phyloP scores from a whole-genome alignment of 2,797 vertebrate species.

The Protonibea diacanthus region DNA sequence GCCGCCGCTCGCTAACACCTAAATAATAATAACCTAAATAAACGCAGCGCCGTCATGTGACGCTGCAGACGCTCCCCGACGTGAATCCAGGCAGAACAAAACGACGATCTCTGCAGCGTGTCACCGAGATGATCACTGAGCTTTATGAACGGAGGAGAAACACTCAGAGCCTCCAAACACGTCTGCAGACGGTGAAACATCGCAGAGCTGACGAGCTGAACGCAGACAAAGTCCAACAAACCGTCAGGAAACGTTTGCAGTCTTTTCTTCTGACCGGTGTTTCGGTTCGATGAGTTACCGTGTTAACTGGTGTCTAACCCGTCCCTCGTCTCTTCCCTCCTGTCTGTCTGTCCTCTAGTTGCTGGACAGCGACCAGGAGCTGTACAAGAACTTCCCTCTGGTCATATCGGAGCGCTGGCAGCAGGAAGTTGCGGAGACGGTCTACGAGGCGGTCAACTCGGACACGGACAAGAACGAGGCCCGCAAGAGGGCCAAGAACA shows the following conservation, averaged over 20 bases:
- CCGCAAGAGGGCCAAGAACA: conserved; percentile 97
- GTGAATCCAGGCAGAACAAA: background rate
- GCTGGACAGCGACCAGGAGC: conserved; percentile 97
- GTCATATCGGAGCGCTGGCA: conserved; percentile 99
- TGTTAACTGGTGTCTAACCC: too few relatives aligned
- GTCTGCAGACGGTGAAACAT: too few relatives aligned
- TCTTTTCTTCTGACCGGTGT: too few relatives aligned
- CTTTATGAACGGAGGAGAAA: too few relatives aligned
- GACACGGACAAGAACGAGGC: conserved; percentile 97
- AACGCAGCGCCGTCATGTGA: background rate
- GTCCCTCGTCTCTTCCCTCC: background rate
- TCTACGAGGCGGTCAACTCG: conserved; percentile 95
- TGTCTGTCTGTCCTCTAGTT: conserved; percentile 79
- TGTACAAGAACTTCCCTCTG: conserved; percentile 99
- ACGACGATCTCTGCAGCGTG: too few relatives aligned
- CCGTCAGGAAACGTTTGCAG: too few relatives aligned
- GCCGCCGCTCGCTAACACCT: conserved; percentile 2
- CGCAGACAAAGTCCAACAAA: too few relatives aligned
- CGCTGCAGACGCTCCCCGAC: background rate
- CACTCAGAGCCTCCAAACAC: too few relatives aligned
- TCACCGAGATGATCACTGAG: too few relatives aligned
- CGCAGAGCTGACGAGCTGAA: too few relatives aligned
- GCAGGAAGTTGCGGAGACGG: conserved; percentile 97
- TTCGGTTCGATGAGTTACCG: too few relatives aligned
- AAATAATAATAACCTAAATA: conserved; percentile 1